Evolutionary conservation across 23 tunicate genomes (phyloP).

Genomic region (Corella eumyota): DNA sequence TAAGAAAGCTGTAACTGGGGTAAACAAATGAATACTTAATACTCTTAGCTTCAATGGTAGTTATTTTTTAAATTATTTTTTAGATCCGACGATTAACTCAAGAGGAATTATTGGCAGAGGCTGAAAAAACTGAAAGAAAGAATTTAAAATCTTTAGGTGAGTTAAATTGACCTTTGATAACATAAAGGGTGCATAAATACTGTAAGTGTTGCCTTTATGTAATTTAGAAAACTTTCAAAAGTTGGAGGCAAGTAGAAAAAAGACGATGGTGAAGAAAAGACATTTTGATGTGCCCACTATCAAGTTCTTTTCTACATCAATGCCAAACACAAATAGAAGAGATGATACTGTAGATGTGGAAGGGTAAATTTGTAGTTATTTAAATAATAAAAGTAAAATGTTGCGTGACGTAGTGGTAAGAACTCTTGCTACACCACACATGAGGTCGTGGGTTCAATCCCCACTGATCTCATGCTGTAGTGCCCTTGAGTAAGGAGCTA

Average conservation of each 20-base stretch:
- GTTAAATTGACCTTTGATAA: not conserved
- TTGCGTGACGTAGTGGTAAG: too few species aligned
- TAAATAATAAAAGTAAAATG: too few species aligned
- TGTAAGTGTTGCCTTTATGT: not conserved
- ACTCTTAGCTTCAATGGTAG: not conserved
- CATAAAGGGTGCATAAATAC: not conserved
- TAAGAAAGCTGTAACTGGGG: conserved; percentile 63
- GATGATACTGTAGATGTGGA: conserved; percentile 11
- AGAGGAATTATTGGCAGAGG: conserved; percentile 83
- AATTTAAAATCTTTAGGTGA: conserved; percentile 69
- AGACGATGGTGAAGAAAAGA: conserved; percentile 37
- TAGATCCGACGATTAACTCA: conserved; percentile 69
- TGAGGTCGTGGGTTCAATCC: too few species aligned
- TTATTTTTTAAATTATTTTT: not conserved
- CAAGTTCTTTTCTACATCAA: conserved; percentile 39
- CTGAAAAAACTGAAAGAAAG: conserved; percentile 82
- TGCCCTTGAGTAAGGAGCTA: too few species aligned
- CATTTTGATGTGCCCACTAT: conserved; percentile 61
- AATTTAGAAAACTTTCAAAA: conserved; percentile 52
- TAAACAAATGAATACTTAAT: not conserved
- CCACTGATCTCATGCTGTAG: too few species aligned
- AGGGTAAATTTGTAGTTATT: too few species aligned
- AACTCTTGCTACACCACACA: too few species aligned
- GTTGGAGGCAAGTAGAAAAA: conserved; percentile 76
- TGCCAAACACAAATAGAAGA: conserved; percentile 11